These are phyloP conservation scores for Aleiodes leptofemur DNA, from an alignment of 2,888 invertebrate genomes.

Conservation along the genomic window DNA sequence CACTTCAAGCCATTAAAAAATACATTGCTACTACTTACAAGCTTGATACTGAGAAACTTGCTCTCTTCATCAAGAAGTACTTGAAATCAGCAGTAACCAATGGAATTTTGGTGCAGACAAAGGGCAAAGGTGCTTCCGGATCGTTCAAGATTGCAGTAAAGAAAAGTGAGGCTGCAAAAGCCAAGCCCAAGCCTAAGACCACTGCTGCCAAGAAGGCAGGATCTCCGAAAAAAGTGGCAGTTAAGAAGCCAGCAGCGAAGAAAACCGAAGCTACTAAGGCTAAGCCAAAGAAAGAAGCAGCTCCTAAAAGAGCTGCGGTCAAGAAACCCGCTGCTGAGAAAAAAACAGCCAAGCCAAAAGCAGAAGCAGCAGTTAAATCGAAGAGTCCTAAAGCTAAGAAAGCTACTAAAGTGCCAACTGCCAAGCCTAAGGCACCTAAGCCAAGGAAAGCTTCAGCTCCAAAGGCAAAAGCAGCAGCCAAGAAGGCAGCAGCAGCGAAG, in stretches of 20 bases:
- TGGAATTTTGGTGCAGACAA: constrained; percentile 77
- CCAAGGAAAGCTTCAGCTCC: constrained; percentile 47
- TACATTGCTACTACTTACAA: constrained; percentile 80
- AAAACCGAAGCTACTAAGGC: not conserved
- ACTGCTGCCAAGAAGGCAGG: too few relatives aligned
- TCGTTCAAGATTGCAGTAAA: constrained; percentile 77
- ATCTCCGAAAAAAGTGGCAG: too few relatives aligned
- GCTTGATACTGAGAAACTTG: constrained; percentile 78
- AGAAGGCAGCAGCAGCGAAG: constrained; percentile 39
- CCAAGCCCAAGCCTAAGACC: constrained; percentile 1
- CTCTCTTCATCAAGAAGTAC: constrained; percentile 79
- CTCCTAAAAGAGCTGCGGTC: constrained; percentile 27
- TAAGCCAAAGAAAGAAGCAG: not conserved
- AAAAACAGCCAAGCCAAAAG: constrained; percentile 11
- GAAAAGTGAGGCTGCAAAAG: constrained; percentile 58
- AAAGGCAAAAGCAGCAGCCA: constrained; percentile 29
- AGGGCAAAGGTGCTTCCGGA: constrained; percentile 78
- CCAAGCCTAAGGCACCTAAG: constrained; percentile 55
- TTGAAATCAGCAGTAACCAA: constrained; percentile 78
- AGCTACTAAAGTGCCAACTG: constrained; percentile 50
- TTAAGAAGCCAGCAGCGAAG: too few relatives aligned
- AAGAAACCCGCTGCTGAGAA: constrained; percentile 33
- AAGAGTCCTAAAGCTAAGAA: constrained; percentile 50
- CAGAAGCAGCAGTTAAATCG: constrained; percentile 34
- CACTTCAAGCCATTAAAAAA: constrained; percentile 67